These are phyloP conservation scores for Passer montanus DNA, from an alignment of 2,113 vertebrate genomes.

Conservation along the genomic window DNA sequence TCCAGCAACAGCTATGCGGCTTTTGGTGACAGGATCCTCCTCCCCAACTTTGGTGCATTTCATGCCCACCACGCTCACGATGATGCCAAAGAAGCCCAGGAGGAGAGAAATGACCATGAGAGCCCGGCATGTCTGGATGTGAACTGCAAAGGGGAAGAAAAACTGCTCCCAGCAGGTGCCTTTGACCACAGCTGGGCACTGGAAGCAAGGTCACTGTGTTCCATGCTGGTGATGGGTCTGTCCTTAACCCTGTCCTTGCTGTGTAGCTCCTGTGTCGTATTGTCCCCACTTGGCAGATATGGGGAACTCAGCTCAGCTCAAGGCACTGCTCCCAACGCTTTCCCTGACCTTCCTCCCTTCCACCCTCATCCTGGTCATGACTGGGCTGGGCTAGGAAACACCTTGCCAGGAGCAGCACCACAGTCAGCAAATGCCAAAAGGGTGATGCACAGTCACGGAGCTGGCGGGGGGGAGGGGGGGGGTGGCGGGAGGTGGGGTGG, in stretches of 20 bases:
- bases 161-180: neutral
- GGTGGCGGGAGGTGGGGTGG: too few relatives aligned
- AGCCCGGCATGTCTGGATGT: conserved; percentile 93
- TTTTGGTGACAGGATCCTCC: conserved; percentile 88
- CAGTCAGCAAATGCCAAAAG: neutral
- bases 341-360: neutral
- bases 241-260: neutral
- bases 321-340: fast-evolving
- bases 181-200: neutral
- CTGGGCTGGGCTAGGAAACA: neutral
- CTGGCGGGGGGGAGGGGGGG: too few relatives aligned
- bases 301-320: neutral
- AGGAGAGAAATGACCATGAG: conserved; percentile 95
- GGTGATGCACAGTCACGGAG: neutral
- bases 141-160: conserved; percentile 73
- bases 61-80: conserved; percentile 95
- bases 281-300: fast-evolving
- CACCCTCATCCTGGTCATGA: neutral
- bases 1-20: conserved; percentile 87
- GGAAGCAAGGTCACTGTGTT: neutral
- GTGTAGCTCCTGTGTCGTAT: fast-evolving
- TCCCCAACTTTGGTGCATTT: conserved; percentile 97
- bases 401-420: neutral
- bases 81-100: conserved; percentile 90
- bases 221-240: neutral